Evolutionary conservation across 2,797 vertebrate genomes (phyloP), one percentile per base, ranked within the genome.

Genomic region (Ptychadena robeensis): DNA sequence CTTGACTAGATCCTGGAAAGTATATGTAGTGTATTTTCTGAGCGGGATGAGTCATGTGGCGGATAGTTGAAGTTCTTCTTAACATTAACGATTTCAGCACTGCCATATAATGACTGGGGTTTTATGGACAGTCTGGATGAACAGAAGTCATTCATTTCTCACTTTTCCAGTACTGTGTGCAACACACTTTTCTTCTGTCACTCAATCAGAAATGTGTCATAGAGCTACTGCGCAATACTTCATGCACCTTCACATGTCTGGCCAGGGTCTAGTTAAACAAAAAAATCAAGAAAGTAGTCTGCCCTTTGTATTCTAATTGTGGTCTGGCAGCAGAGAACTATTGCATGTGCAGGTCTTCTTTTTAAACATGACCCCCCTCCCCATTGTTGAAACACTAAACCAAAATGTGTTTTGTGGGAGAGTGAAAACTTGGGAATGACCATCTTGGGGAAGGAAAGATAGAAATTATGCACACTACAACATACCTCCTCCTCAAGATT

Each of bases 1-100:
- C 81, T 82, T 82, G 73, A 82, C 73, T 64, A 63, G 3, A 11
- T 82, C 35, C 67, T 40, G 38, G 53, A 82, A 67, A 61, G 64
- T 76, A 53, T 35, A 48, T 63, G 38, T 65, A 77, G 28, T 82
- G 66, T 76, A 57, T 82, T 63, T 76, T 57, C 71, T 40, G 71
- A n/a, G n/a, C n/a, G 38, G 64, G 65, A 74, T 82, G 64, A 82
- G 68, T 82, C 57, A 65, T 31, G n/a, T 35, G 25, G 18, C n/a
- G 32, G 32, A 40, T 81, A 34, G n/a, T 72, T 57, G 63, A 57
- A 59, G 72, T 75, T 34, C 73, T 76, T 40, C 72, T 68, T 38
- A 68, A 76, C 35, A 82, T 63, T 82, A 61, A 31, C 78, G 63
- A 34, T 80, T 79, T 70, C 44, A 74, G 75, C 48, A 74, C 64